Evolutionary conservation across 2,888 invertebrate species (phyloP).

Genomic region (Odontothrips loti): DNA sequence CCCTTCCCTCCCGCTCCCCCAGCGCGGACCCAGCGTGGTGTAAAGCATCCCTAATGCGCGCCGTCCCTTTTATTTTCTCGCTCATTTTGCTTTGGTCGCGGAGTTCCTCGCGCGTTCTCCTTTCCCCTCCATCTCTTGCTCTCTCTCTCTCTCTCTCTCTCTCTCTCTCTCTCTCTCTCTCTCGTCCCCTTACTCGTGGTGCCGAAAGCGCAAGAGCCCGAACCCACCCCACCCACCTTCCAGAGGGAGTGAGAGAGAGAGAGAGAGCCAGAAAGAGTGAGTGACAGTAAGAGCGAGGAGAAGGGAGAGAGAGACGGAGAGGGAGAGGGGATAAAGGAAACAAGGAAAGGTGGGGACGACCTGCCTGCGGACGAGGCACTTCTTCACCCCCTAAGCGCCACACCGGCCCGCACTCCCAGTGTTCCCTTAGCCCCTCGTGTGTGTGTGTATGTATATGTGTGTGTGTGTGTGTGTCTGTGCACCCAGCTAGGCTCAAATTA

Average conservation of each 20-base stretch:
- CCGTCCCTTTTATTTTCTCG: conserved; percentile 14
- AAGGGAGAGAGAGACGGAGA: not conserved
- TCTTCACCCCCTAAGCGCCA: conserved; percentile 9
- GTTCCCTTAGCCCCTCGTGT: no score
- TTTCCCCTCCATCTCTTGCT: not conserved
- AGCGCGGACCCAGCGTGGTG: not conserved
- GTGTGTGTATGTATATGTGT: no score
- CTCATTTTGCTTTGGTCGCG: not conserved
- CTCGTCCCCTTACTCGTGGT: not conserved
- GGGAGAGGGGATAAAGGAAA: not conserved
- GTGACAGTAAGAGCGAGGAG: not conserved
- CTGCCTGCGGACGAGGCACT: conserved; percentile 14
- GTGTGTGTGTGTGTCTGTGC: not conserved
- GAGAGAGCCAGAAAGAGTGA: not conserved
- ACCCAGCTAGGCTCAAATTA: conserved; percentile 23
- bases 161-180: not conserved
- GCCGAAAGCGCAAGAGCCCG: no score
- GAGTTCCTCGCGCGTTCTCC: not conserved
- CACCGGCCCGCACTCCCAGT: not conserved
- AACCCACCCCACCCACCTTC: not conserved
- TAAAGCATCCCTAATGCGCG: conserved; percentile 11
- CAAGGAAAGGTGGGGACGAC: not conserved
- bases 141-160: conserved; percentile 11
- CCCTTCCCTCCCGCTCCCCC: not conserved
- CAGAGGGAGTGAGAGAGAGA: not conserved